phyloP scores from a whole-genome alignment of 2,113 vertebrate species.

The Salvator merianae region DNA sequence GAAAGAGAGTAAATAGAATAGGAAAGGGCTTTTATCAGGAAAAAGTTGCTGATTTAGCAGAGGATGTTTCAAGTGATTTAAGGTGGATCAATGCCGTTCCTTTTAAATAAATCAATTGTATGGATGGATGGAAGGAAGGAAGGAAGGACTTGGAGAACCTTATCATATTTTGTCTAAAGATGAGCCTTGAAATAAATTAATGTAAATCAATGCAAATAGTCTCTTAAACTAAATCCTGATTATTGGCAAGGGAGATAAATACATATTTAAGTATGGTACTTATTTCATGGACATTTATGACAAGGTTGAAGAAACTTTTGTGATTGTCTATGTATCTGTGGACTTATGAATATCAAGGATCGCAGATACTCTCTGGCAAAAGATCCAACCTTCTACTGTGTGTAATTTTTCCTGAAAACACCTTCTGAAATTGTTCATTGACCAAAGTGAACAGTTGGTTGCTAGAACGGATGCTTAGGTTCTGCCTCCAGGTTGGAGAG shows the following conservation, averaged over 20 bases:
- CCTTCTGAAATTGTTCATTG: not conserved
- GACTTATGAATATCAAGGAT: not conserved
- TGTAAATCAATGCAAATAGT: not conserved
- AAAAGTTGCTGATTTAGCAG: not conserved
- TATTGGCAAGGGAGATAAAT: not conserved
- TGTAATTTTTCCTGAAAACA: not conserved
- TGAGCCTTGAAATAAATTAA: not conserved
- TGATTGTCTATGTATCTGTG: not conserved
- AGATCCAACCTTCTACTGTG: not conserved
- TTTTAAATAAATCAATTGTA: not conserved
- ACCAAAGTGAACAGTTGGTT: not conserved
- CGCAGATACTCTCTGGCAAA: not conserved
- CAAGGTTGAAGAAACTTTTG: not conserved
- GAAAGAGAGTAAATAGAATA: not conserved
- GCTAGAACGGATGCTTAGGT: no score
- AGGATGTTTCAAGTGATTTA: not conserved
- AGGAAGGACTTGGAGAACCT: not conserved
- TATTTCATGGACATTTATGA: constrained; percentile 4
- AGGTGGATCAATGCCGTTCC: not conserved
- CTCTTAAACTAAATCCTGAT: not conserved
- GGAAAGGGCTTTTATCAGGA: not conserved
- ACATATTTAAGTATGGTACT: not conserved
- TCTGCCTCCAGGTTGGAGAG: no score
- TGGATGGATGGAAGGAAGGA: not conserved
- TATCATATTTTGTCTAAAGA: not conserved